These are phyloP conservation scores for Mustelus asterias DNA, from an alignment of 2,113 vertebrate species.

Conservation along the genomic window DNA sequence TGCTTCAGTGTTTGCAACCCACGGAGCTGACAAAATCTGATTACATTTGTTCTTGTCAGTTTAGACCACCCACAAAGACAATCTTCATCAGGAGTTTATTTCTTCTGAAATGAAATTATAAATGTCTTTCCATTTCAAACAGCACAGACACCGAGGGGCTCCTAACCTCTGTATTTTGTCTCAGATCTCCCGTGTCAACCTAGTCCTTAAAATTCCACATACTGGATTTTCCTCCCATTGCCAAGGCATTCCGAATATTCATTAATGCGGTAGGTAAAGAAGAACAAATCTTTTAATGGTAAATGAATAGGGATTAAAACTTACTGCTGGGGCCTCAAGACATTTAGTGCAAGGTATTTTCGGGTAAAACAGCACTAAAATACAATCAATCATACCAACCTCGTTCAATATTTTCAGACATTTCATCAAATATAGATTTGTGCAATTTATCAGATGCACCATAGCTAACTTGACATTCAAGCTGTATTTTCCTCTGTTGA, in stretches of 20 bases:
- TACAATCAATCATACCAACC: background rate
- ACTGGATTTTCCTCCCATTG: background rate
- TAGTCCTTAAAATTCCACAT: background rate
- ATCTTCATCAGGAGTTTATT: background rate
- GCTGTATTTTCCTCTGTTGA: background rate
- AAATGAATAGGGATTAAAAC: background rate
- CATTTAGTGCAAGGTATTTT: background rate
- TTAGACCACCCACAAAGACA: conserved; percentile 18
- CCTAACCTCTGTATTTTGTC: background rate
- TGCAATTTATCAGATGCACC: background rate
- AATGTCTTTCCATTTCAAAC: background rate
- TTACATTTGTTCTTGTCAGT: background rate
- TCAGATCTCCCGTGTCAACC: background rate
- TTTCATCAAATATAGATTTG: background rate
- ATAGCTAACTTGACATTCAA: background rate
- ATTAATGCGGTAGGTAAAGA: background rate
- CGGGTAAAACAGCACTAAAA: background rate
- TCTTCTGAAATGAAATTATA: conserved; percentile 6
- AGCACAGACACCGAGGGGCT: background rate
- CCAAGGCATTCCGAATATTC: background rate
- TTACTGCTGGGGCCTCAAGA: background rate
- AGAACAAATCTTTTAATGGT: background rate
- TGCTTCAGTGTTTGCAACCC: conserved; percentile 5
- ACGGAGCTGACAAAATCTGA: conserved; percentile 7
- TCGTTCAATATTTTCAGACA: background rate